Conservation (phyloP, 1,140 invertebrate genomes). For the Drosophila melanica region DNA sequence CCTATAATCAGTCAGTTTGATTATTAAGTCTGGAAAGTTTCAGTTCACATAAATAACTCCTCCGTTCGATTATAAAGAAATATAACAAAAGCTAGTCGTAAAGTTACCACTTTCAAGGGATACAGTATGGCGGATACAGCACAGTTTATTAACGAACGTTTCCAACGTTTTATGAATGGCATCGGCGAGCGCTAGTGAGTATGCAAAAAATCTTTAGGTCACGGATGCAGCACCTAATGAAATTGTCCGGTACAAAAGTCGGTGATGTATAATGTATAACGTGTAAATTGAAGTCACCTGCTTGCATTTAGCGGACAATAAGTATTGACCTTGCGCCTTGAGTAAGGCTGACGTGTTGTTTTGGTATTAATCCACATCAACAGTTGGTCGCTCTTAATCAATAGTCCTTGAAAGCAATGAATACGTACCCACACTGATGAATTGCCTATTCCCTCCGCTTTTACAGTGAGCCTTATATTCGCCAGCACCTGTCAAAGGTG, state of each 20-base stretch:
- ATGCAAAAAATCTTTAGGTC: conserved; percentile 7
- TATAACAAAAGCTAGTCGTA: conserved; percentile 24
- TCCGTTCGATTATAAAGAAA: conserved; percentile 64
- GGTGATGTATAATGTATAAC: neutral
- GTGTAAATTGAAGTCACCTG: neutral
- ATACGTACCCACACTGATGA: conserved; percentile 1
- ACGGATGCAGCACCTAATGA: conserved; percentile 2
- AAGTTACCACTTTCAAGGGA: too few relatives aligned
- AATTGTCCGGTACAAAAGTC: conserved; percentile 10
- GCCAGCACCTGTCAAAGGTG: conserved; percentile 96
- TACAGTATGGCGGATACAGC: conserved; percentile 56
- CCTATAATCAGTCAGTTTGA: conserved; percentile 49
- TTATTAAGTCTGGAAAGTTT: conserved; percentile 12
- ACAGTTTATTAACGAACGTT: conserved; percentile 52
- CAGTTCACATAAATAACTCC: conserved; percentile 58
- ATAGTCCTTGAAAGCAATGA: conserved; percentile 63
- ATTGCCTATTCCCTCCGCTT: neutral
- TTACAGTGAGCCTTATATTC: conserved; percentile 89
- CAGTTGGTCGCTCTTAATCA: conserved; percentile 69
- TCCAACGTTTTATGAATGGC: conserved; percentile 64
- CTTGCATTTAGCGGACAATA: neutral
- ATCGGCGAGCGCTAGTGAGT: conserved; percentile 73
- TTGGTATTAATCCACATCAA: conserved; percentile 69
- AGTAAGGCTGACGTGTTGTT: conserved; percentile 67
- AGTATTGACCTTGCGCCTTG: conserved; percentile 4